phyloP scores from a whole-genome alignment of 2,113 vertebrate species.

The Chionis minor region DNA sequence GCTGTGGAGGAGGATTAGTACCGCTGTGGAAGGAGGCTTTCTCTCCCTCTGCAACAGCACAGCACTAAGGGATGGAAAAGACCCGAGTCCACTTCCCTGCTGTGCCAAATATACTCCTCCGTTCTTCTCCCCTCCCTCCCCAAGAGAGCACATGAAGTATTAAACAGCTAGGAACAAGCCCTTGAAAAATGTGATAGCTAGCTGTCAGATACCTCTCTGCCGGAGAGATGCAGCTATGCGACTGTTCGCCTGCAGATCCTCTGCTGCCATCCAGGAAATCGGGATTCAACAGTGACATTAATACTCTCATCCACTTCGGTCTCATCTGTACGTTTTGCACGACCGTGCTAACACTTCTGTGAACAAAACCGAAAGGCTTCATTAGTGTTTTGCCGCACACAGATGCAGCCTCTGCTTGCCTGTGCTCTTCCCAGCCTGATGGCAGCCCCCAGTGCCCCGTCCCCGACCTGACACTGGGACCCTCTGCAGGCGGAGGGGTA shows the following conservation, averaged over 20 bases:
- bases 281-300: background rate
- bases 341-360: background rate
- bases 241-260: background rate
- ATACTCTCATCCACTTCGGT: background rate
- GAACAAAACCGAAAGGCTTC: background rate
- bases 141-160: slow-evolving; percentile 33
- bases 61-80: slow-evolving; percentile 45
- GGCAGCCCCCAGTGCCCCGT: background rate
- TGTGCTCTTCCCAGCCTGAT: background rate
- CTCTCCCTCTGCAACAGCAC: slow-evolving; percentile 43
- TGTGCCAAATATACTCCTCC: slow-evolving; percentile 52
- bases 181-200: slow-evolving; percentile 31
- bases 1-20: slow-evolving; percentile 62
- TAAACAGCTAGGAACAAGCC: slow-evolving; percentile 47
- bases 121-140: slow-evolving; percentile 57
- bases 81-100: slow-evolving; percentile 52
- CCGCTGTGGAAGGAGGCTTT: slow-evolving; percentile 33
- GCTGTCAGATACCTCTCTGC: slow-evolving; percentile 30
- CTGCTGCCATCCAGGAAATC: background rate
- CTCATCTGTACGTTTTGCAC: background rate
- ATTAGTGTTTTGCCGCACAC: background rate
- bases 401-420: background rate
- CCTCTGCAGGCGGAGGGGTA: background rate
- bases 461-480: background rate
- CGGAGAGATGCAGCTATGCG: background rate